These are phyloP conservation scores for Pseudochirops cupreus DNA, from an alignment of 2,797 vertebrate genomes.

Conservation along the genomic window DNA sequence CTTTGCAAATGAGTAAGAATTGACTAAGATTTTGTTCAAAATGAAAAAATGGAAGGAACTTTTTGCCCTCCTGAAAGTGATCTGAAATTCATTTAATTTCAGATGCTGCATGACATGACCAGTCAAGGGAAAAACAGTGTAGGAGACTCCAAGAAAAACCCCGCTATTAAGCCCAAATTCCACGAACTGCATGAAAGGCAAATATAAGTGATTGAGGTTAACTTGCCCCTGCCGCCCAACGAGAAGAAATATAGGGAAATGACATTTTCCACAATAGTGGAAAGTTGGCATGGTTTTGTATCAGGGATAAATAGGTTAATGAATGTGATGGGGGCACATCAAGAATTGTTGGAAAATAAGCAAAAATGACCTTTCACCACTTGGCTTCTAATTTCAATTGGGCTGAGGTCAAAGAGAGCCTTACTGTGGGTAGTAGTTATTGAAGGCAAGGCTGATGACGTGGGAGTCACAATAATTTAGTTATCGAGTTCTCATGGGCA, in stretches of 20 bases:
- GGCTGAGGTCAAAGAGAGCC: constrained; percentile 21
- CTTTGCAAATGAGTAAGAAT: not conserved
- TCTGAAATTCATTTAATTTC: constrained; percentile 12
- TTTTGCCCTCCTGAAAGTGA: constrained; percentile 28
- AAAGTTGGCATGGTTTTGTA: constrained; percentile 37
- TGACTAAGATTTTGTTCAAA: constrained; percentile 13
- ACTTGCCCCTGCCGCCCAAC: constrained; percentile 50
- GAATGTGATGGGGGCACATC: constrained; percentile 51
- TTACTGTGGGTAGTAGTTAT: not conserved
- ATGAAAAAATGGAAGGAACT: constrained; percentile 7
- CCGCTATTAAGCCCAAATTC: not conserved
- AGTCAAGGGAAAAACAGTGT: not conserved
- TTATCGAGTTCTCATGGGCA: not conserved
- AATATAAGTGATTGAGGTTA: not conserved
- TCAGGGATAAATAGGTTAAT: constrained; percentile 13
- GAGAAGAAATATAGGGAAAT: constrained; percentile 40
- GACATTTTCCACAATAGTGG: constrained; percentile 32
- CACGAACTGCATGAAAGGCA: not conserved
- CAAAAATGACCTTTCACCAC: constrained; percentile 27
- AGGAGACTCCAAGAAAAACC: not conserved
- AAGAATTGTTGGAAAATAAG: constrained; percentile 58
- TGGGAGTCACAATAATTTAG: not conserved
- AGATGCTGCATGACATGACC: not conserved
- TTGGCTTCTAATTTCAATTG: not conserved
- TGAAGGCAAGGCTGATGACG: not conserved